Base-by-base conservation (phyloP, 2,797 vertebrate species). In the Coccyzus lansbergi region DNA sequence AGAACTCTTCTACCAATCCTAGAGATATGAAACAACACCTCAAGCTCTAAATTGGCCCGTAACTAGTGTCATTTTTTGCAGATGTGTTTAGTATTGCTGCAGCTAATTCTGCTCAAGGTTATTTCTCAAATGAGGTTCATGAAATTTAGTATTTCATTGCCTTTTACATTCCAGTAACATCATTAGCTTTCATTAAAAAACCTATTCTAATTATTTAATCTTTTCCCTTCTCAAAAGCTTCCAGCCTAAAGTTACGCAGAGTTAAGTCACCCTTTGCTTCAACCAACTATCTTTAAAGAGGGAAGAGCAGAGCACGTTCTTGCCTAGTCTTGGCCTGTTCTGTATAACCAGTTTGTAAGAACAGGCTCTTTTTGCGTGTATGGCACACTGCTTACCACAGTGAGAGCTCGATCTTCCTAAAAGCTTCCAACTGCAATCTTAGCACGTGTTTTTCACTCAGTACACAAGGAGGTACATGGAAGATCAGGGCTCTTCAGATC, bases 401-500 rank as follows among this genome's bases (percentile, higher is more conserved):
- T 7, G 18, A 24, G 56, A 48, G 6, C 15, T 15, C 0, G 1
- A 36, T 28, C 15, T 58, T 67, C 28, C 55, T 51, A 15, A 69
- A 65, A 81, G 55, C n/a, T 81, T 83, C 69, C 28, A 18, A 28
- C 1, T 9, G 17, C 40, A 33, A 63, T 0, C 24, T 20, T 28
- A 44, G 56, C 24, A 82, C 0, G 0, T 6, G 18, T 15, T 60
- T 77, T 52, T 48, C 76, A n/a, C 33, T 34, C 77, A 29, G 31
- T 16, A 17, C 24, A 79, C 11, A 21, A 36, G n/a, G 22, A 72
- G 29, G 82, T 1, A 72, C 26, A 82, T 38, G 38, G 14, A 48
- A 4, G 6, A 71, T 13, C 2, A 0, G 44, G 40, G 48, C 4
- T 19, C 28, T 19, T 29, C 16, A 78, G 1, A 3, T 8, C 49